Base-by-base conservation (phyloP, 2,113 vertebrate genomes). In the Symphodus melops region DNA sequence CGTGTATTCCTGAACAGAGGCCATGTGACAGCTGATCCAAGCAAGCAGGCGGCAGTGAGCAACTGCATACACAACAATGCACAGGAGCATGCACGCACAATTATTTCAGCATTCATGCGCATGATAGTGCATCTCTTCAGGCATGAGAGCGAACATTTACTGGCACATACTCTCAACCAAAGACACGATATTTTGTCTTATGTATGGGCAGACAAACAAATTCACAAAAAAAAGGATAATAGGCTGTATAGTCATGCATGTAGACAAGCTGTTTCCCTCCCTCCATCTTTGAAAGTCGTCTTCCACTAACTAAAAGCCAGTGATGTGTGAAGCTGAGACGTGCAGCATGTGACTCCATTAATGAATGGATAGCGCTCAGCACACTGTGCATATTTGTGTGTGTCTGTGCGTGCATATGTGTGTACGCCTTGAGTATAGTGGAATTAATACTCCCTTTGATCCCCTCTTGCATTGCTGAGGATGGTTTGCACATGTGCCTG, bases 281-380 rank as follows among this genome's bases (percentile, higher is more conserved):
- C n/a, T 70, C 39, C 25, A 19, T 54, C 42, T 54, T 36, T 53
- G 36, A 68, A 41, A 16, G 41, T 19, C 52, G 42, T 63, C 72
- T 57, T 68, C 49, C 41, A 49, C 52, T 12, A 54, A 77, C 25
- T 61, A 53, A 76, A 82, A 61, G 65, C 75, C 63, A 37, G 62
- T 54, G 64, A 83, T 81, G 70, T 84, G 80, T 80, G 69, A 79
- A 83, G 57, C 52, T 49, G 74, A 79, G 63, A 76, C 62, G 61
- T 81, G 76, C 77, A 72, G 68, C 84, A 88, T 75, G 79, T 85
- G 85, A 75, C 72, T 85, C 55, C 62, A 82, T 84, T 87, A 91
- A 88, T 91, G 80, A 92, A 89, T 90, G 86, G 88, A 85, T 54
- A 70, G 72, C 83, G 83, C 54, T 82, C 68, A 85, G 57, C 69